Base-by-base conservation (phyloP, 2,113 vertebrate genomes). In the Strigops habroptila region DNA sequence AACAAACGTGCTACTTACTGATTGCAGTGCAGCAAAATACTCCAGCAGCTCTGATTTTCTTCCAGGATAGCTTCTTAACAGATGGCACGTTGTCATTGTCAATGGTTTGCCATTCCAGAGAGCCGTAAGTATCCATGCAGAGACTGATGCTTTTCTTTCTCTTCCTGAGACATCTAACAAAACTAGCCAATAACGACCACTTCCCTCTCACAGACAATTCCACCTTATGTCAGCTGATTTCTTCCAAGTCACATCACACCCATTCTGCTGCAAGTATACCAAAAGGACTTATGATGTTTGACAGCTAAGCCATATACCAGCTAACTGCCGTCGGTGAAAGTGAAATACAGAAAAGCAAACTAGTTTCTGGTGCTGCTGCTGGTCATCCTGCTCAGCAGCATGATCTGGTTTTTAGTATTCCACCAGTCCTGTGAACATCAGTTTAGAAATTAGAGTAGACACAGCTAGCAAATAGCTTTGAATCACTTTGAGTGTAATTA, bases 11-110 rank as follows among this genome's bases (percentile, higher is more conserved):
- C 82, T 51, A 30, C 81, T 97, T 91, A 85, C 78, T 88, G 71
- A 88, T 51, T 89, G 62, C 52, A 95, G 70, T 82, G 28, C n/a
- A 87, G 82, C 15, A 51, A 95, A 97, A 96, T 97, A 88, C 57
- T 97, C 86, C 79, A 96, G 89, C 65, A 95, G 78, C 48, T 97
- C 95, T 25, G 0, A 14, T 94, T 96, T 96, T 97, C 91, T 94
- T 97, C 93, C 97, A 97, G 96, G 96, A 96, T 57, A 97, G 49
- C 89, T 96, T 92, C 95, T 91, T 93, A 97, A 96, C 96, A 98
- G 97, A 98, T 97, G 97, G 97, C 75, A 92, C 91, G 94, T 97
- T 98, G 94, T 98, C 97, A 95, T 85, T 96, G 96, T 95, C 97
- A 95, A 95, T 96, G 92, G 95, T 87, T 97, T 64, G 25, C 97